A percentile compares a stretch with the other conserved stretches of the same genome.
phyloP scores from a whole-genome alignment of 1,140 invertebrate species.

The Augochlora pura region DNA sequence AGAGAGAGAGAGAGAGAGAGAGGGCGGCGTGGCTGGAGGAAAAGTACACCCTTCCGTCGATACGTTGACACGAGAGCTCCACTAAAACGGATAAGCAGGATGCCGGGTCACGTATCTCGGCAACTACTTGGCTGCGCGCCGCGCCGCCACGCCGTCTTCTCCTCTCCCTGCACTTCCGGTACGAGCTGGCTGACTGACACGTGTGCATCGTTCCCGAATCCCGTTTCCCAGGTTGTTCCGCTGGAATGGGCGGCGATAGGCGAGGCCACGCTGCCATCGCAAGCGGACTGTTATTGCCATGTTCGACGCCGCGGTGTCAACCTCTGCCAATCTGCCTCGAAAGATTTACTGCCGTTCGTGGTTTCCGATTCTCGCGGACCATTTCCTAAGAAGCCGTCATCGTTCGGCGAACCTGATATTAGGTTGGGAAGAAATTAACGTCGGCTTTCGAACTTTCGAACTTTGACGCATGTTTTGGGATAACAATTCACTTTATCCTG shows the following conservation, averaged over 20 bases:
- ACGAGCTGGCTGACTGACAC: not conserved
- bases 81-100: slow-evolving; percentile 29
- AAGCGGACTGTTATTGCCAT: too few species aligned
- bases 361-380: too few species aligned
- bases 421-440: too few species aligned
- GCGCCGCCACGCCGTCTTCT: too few species aligned
- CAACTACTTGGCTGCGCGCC: slow-evolving; percentile 12
- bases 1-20: not conserved
- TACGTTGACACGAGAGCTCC: slow-evolving; percentile 15
- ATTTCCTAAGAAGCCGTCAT: too few species aligned
- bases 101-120: slow-evolving; percentile 27
- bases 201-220: not conserved
- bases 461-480: too few species aligned
- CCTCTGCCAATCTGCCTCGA: too few species aligned
- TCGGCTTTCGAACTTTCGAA: too few species aligned
- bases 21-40: not conserved
- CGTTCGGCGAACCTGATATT: too few species aligned
- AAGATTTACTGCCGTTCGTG: too few species aligned
- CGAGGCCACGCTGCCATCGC: not conserved
- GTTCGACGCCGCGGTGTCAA: too few species aligned
- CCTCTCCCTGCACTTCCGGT: not conserved
- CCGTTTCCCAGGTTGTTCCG: not conserved
- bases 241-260: not conserved
- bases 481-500: too few species aligned
- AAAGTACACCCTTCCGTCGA: not conserved